phyloP scores from a whole-genome alignment of 2,797 vertebrate genomes.

The Crax fasciolata region DNA sequence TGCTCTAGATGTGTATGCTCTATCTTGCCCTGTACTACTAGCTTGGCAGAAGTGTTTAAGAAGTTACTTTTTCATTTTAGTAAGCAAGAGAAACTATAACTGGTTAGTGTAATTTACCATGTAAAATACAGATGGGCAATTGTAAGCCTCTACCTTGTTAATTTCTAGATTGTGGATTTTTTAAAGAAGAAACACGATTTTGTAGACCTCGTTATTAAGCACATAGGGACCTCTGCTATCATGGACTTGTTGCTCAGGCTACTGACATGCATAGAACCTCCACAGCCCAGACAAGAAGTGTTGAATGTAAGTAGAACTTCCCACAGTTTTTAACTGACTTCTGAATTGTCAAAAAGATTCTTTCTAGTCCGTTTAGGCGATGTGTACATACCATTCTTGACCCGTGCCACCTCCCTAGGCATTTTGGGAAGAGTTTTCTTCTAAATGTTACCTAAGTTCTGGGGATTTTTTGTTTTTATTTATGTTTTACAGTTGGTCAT shows the following conservation, averaged over 20 bases:
- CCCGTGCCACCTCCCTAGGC: neutral
- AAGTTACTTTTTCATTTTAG: neutral
- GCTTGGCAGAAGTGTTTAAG: neutral
- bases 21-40: neutral
- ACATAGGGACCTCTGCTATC: slow-evolving; percentile 98
- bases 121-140: neutral
- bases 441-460: neutral
- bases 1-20: neutral
- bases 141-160: neutral
- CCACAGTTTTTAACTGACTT: accelerated
- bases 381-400: neutral
- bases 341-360: neutral
- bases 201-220: slow-evolving; percentile 97
- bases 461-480: neutral
- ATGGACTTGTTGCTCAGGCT: slow-evolving; percentile 98
- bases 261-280: slow-evolving; percentile 97
- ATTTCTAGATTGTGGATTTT: slow-evolving; percentile 94
- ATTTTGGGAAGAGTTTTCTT: neutral
- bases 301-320: slow-evolving; percentile 88
- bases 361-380: neutral
- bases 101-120: neutral
- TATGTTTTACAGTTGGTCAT: neutral
- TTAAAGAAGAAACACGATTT: slow-evolving; percentile 95
- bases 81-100: neutral
- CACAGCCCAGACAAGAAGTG: slow-evolving; percentile 96